phyloP scores from a whole-genome alignment of 2,888 invertebrate genomes.

The Noctua comes region DNA sequence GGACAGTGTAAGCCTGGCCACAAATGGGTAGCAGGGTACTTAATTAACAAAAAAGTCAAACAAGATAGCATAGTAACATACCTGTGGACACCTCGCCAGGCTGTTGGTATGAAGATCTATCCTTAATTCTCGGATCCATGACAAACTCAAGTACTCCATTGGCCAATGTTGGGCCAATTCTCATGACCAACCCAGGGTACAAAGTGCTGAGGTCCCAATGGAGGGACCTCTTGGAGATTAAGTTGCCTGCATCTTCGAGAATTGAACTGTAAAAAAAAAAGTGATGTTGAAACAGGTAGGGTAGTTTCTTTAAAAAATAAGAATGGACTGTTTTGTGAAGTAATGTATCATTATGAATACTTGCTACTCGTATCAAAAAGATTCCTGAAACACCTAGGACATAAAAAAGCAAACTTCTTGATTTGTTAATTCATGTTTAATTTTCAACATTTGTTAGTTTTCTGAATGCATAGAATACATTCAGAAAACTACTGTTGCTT shows the following conservation, averaged over 20 bases:
- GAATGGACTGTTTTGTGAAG: neutral
- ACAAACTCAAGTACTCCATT: conserved; percentile 94
- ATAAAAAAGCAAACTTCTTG: too few relatives aligned
- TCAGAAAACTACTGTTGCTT: too few relatives aligned
- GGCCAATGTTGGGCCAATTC: conserved; percentile 93
- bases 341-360: neutral
- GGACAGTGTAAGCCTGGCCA: neutral
- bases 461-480: too few relatives aligned
- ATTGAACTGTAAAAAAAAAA: conserved; percentile 87
- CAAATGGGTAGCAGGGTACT: neutral
- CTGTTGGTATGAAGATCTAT: conserved; percentile 87
- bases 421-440: too few relatives aligned
- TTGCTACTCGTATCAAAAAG: neutral
- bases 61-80: conserved; percentile 69
- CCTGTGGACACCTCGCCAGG: conserved; percentile 92
- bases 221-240: conserved; percentile 93
- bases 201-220: conserved; percentile 94
- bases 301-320: neutral
- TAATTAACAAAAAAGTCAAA: neutral
- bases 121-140: conserved; percentile 91
- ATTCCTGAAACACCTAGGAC: neutral
- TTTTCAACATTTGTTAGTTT: too few relatives aligned
- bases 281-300: neutral
- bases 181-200: conserved; percentile 94
- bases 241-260: conserved; percentile 92